Conservation (phyloP, 2,888 invertebrate genomes). For the Cosmia trapezina region DNA sequence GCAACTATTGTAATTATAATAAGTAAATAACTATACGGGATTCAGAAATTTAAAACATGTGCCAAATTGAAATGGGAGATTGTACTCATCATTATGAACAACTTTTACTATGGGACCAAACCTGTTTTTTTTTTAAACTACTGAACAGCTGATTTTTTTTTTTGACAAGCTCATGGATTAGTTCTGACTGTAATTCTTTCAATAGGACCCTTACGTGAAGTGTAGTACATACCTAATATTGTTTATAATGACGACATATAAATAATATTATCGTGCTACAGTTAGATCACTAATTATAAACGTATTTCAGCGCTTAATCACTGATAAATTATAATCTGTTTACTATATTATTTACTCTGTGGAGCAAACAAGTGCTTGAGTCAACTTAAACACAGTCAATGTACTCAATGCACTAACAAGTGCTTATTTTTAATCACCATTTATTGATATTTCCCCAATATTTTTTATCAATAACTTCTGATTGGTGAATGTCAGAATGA, state of each 20-base stretch:
- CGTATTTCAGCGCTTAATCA: constrained; percentile 13
- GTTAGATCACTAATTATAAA: constrained; percentile 9
- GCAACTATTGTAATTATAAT: too few species aligned
- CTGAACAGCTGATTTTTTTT: too few species aligned
- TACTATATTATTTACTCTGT: constrained; percentile 40
- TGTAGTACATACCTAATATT: too few species aligned
- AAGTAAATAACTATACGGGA: too few species aligned
- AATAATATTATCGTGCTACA: constrained; percentile 1
- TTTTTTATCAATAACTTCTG: neutral
- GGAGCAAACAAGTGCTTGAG: constrained; percentile 38
- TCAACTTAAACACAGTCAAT: neutral
- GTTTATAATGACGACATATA: neutral
- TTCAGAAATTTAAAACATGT: too few species aligned
- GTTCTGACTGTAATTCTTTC: neutral
- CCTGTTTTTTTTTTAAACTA: too few species aligned
- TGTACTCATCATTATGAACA: too few species aligned
- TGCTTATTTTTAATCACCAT: neutral
- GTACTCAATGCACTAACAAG: constrained; percentile 22
- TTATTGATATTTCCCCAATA: neutral
- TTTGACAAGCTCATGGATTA: neutral
- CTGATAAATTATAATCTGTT: constrained; percentile 40
- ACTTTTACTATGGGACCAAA: too few species aligned
- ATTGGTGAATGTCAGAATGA: neutral
- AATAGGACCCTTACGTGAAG: neutral
- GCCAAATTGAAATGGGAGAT: too few species aligned